Evolutionary conservation across 2,113 vertebrate species (phyloP).

Genomic region (Zosterops pallidus): DNA sequence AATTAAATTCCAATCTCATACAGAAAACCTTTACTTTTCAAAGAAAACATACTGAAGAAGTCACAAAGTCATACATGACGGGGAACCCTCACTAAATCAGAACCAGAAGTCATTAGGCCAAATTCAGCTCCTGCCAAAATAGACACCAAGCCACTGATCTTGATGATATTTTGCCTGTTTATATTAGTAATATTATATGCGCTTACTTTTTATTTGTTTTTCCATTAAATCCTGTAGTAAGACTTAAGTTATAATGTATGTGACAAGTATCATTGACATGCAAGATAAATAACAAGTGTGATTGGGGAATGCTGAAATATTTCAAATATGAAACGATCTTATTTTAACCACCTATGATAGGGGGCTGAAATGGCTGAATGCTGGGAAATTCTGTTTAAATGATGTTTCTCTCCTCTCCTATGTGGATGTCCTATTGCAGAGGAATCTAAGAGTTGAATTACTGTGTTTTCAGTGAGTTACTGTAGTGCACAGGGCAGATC

Average conservation of each 20-base stretch:
- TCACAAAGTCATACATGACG: neutral
- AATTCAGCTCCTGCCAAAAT: neutral
- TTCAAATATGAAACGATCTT: neutral
- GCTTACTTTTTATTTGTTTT: slow-evolving; percentile 38
- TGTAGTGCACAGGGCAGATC: neutral
- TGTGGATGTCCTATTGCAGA: neutral
- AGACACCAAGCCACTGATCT: slow-evolving; percentile 8
- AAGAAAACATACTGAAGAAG: slow-evolving; percentile 71
- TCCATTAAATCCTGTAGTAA: neutral
- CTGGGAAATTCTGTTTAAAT: neutral
- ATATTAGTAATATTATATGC: neutral
- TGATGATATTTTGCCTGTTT: neutral
- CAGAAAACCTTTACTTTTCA: slow-evolving; percentile 67
- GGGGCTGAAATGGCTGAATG: neutral
- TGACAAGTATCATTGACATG: neutral
- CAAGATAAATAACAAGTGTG: neutral
- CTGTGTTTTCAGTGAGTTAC: fast-evolving
- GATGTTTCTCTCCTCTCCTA: neutral
- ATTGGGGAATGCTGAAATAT: neutral
- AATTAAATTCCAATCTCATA: slow-evolving; percentile 79
- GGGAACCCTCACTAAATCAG: slow-evolving; percentile 29
- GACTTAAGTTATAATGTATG: neutral
- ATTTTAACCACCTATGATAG: neutral
- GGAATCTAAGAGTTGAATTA: neutral
- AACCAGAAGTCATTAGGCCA: slow-evolving; percentile 12